A percentile compares a stretch with the other conserved stretches of the same genome.
Conservation (phyloP, 2,797 vertebrate genomes). For the Labeo calbasu region DNA sequence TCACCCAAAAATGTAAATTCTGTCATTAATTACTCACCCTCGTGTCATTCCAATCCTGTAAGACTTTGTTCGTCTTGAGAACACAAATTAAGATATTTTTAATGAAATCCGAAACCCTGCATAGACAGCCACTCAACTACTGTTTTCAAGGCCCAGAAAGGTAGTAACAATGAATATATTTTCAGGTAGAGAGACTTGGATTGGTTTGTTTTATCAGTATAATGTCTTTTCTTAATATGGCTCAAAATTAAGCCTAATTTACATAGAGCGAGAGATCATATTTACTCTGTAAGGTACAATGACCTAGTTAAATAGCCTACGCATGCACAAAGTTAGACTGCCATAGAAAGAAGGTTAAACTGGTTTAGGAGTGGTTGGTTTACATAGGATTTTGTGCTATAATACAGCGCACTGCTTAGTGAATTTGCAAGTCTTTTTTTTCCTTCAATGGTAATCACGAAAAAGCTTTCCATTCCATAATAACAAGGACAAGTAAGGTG, state of each 20-base stretch:
- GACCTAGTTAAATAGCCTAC: neutral
- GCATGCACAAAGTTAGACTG: neutral
- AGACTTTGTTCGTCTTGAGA: too few relatives aligned
- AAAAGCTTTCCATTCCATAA: neutral
- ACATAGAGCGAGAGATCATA: neutral
- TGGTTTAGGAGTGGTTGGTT: neutral
- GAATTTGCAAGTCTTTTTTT: neutral
- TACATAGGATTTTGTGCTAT: neutral
- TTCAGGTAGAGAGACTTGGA: neutral
- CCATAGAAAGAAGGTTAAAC: neutral
- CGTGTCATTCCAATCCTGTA: too few relatives aligned
- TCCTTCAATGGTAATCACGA: neutral
- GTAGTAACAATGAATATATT: neutral
- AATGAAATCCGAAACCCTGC: too few relatives aligned
- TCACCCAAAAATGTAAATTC: too few relatives aligned
- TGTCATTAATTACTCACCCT: too few relatives aligned
- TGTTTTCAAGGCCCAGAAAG: too few relatives aligned
- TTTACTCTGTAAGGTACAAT: neutral
- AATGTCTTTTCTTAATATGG: neutral
- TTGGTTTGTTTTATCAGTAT: neutral
- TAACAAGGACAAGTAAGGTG: neutral
- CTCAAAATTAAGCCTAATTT: constrained; percentile 9
- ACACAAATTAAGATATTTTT: too few relatives aligned
- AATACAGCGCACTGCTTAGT: neutral
- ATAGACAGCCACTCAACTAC: too few relatives aligned